Percentiles rank a stretch among this genome's conserved stretches.
These are phyloP conservation scores for Chironomus tentans DNA, from an alignment of 2,888 invertebrate genomes.

Conservation along the genomic window DNA sequence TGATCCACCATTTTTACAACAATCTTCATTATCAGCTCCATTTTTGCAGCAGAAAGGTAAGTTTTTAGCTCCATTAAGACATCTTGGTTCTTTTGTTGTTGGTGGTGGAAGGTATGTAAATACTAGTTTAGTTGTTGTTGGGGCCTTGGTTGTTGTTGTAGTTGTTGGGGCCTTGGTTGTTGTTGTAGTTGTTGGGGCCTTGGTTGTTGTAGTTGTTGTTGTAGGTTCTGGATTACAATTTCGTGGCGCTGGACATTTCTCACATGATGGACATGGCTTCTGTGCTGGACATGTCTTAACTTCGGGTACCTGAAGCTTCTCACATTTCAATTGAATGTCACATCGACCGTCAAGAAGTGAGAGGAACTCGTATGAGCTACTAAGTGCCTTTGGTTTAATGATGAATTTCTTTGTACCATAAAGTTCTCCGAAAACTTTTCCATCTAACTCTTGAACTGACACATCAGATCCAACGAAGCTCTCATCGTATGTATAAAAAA, in stretches of 20 bases:
- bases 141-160: neutral
- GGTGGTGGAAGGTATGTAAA: neutral
- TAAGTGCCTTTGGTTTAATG: neutral
- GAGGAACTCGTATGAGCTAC: neutral
- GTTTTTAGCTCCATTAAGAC: neutral
- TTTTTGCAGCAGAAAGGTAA: neutral
- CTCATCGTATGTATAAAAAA: neutral
- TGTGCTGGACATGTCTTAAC: neutral
- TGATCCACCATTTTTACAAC: neutral
- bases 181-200: neutral
- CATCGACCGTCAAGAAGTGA: neutral
- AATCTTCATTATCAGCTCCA: neutral
- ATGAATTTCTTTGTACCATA: neutral
- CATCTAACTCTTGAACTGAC: neutral
- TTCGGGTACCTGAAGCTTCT: neutral
- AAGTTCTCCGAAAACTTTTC: neutral
- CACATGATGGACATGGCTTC: neutral
- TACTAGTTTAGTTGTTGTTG: neutral
- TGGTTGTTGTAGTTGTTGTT: neutral
- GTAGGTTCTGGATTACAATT: neutral
- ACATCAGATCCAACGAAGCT: neutral
- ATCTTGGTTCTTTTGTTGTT: neutral
- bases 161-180: neutral
- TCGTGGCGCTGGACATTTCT: neutral
- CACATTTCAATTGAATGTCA: conserved; percentile 4